Percentiles rank a stretch among this genome's conserved stretches.
These are phyloP conservation scores for Epistrophe grossulariae DNA, from an alignment of 2,888 invertebrate species.

Conservation along the genomic window DNA sequence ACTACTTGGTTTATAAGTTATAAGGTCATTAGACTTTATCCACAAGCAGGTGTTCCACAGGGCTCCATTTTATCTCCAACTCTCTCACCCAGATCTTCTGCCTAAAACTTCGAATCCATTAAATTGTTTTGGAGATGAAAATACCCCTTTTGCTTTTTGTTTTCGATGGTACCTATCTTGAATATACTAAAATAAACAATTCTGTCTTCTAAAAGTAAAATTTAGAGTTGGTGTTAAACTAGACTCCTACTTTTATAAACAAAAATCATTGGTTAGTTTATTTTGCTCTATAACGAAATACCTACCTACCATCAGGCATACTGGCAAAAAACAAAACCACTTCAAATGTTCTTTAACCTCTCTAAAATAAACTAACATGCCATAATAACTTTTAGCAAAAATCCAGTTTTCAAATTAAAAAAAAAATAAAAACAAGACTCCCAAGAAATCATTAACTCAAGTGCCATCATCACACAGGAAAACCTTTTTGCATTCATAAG, in stretches of 20 bases:
- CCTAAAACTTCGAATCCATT: no score
- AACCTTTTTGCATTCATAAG: constrained; percentile 36
- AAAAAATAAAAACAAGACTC: constrained; percentile 19
- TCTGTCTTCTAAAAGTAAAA: not conserved
- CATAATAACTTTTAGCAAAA: constrained; percentile 7
- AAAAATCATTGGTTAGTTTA: not conserved
- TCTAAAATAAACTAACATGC: constrained; percentile 1
- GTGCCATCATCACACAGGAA: constrained; percentile 38
- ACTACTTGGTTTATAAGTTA: no score
- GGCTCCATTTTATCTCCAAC: no score
- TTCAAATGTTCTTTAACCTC: not conserved
- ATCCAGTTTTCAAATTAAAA: not conserved
- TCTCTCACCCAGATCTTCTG: no score
- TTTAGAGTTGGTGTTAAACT: not conserved
- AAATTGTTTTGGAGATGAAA: no score
- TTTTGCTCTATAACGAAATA: not conserved
- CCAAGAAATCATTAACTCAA: constrained; percentile 61
- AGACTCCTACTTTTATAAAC: not conserved
- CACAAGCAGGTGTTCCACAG: no score
- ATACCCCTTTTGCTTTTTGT: no score
- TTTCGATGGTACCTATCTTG: no score
- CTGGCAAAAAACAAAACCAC: not conserved
- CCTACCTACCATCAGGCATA: not conserved
- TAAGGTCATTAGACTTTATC: no score
- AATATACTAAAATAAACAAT: no score